Evolutionary conservation across 2,113 vertebrate genomes (phyloP), one percentile per base, ranked within the genome.

Genomic region (Rafetus swinhoei): DNA sequence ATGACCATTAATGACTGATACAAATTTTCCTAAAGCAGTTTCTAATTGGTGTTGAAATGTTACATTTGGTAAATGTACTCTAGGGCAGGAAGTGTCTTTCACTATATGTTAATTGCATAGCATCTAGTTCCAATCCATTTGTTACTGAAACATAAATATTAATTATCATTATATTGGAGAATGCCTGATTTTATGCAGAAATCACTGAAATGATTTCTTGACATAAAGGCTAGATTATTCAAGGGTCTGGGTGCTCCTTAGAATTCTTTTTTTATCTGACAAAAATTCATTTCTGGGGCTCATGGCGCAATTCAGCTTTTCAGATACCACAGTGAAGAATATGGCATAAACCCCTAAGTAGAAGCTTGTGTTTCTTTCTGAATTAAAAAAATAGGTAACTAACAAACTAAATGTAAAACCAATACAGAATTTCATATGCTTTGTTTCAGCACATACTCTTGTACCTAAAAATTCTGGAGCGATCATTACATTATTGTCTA

Each of bases 241-340:
- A 76, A 76, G 9, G 22, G 35, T 27, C 60, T 62, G 27, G 27
- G 27, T 29, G 60, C 5, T 39, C 39, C 39, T 76, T 25, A 76
- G 35, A 76, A 24, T 76, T 45, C 5, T 76, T 76, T 45, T 11
- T 76, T 39, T 76, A 50, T 21, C 39, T 45, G 39, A 60, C 7
- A 92, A 52, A 27, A 45, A 60, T 11, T 39, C 6, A 3, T 59
- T 86, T 81, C 45, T 83, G 60, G 18, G 39, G 56, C 32, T 82
- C 7, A 18, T 3, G 2, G 4, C 79, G 55, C 2, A 3, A n/a
- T 62, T 29, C 11, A 89, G 14, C 4, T 82, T 87, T 79, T 86
- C 87, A 82, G 45, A 52, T 86, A 83, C 12, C 74, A 62, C 45
- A 0, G 0, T 16, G 45, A 21, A 0, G 0, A 4, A 4, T 1